phyloP scores from a whole-genome alignment of 2,797 vertebrate genomes.

The Cyclura pinguis region DNA sequence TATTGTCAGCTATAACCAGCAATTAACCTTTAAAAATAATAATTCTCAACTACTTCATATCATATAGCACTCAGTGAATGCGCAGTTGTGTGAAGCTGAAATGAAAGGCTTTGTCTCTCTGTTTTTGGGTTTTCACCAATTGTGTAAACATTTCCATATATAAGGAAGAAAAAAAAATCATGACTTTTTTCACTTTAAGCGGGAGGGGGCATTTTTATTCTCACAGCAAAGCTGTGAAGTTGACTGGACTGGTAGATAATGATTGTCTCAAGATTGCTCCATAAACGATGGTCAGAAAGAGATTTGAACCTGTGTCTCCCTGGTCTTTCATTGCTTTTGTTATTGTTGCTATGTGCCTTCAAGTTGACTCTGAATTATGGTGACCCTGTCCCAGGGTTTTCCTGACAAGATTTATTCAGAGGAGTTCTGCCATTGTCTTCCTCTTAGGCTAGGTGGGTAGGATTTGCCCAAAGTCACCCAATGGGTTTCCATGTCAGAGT shows the following conservation, averaged over 20 bases:
- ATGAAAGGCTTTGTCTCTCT: not conserved
- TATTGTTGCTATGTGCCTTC: too few species aligned
- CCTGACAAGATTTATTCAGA: too few species aligned
- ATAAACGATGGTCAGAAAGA: not conserved
- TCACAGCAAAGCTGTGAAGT: too few species aligned
- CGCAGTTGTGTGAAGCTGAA: not conserved
- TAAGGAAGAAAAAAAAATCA: not conserved
- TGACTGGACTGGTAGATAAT: not conserved
- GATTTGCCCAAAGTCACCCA: too few species aligned
- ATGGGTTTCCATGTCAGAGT: too few species aligned
- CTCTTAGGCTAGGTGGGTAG: too few species aligned
- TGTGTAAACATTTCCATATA: not conserved
- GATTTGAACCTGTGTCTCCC: not conserved
- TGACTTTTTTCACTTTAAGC: not conserved
- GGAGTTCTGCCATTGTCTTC: too few species aligned
- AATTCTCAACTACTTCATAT: slow-evolving; percentile 6
- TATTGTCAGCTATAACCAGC: not conserved
- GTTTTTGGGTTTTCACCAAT: slow-evolving; percentile 2
- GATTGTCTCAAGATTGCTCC: not conserved
- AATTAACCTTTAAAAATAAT: not conserved
- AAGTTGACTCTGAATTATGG: too few species aligned
- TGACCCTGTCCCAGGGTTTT: too few species aligned
- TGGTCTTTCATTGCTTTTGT: not conserved
- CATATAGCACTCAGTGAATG: not conserved
- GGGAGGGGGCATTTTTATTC: too few species aligned